These are phyloP conservation scores for Rhyacophila evoluta DNA, from an alignment of 2,888 invertebrate genomes.

Conservation along the genomic window DNA sequence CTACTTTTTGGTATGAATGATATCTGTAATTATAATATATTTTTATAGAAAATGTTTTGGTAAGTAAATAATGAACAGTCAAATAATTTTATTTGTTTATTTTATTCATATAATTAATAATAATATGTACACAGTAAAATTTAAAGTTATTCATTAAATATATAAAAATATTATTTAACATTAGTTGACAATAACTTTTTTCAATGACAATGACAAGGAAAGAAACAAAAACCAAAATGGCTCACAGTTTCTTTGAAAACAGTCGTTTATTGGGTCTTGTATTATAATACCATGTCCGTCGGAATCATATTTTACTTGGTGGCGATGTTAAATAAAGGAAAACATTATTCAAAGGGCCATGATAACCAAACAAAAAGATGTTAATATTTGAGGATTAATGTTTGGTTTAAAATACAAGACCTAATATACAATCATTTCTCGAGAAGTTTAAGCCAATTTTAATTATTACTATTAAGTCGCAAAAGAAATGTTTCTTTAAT, in stretches of 20 bases:
- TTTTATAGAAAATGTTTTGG: too few species aligned
- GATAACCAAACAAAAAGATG: slow-evolving; percentile 31
- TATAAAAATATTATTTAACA: slow-evolving; percentile 53
- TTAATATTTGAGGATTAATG: slow-evolving; percentile 36
- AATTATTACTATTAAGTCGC: not conserved
- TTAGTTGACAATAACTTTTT: slow-evolving; percentile 44
- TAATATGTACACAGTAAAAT: slow-evolving; percentile 53
- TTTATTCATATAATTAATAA: slow-evolving; percentile 51
- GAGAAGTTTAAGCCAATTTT: not conserved
- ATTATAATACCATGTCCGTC: not conserved
- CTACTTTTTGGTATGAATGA: too few species aligned
- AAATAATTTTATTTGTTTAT: slow-evolving; percentile 43
- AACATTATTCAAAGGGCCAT: not conserved
- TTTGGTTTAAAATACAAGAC: slow-evolving; percentile 3
- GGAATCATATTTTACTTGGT: slow-evolving; percentile 27
- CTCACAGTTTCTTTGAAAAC: slow-evolving; percentile 20
- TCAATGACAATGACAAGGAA: slow-evolving; percentile 30
- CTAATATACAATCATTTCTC: not conserved
- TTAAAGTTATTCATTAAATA: slow-evolving; percentile 51
- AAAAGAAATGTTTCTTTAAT: slow-evolving; percentile 9
- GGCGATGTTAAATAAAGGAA: slow-evolving; percentile 43
- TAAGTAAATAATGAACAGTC: not conserved
- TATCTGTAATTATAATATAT: too few species aligned
- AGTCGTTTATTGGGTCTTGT: not conserved
- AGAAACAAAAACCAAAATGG: slow-evolving; percentile 26